A percentile compares a stretch with the other conserved stretches of the same genome.
Conservation (phyloP, 2,888 invertebrate genomes). For the Pyrrhosoma nymphula region DNA sequence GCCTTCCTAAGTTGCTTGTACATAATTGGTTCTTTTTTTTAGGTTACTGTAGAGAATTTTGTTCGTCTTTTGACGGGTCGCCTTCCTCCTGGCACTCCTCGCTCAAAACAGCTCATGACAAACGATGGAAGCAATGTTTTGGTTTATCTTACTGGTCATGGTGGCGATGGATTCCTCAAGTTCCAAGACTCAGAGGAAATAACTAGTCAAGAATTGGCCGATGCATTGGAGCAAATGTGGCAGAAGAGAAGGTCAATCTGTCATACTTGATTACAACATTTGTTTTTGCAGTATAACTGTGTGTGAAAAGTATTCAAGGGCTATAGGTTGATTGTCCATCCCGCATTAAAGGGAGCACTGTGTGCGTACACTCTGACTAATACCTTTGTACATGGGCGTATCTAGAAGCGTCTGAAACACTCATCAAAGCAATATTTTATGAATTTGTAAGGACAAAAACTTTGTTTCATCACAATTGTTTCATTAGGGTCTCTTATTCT, state of each 20-base stretch:
- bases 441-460: no score
- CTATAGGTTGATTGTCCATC: neutral
- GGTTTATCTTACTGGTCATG: slow-evolving; percentile 97
- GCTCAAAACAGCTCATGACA: slow-evolving; percentile 95
- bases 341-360: no score
- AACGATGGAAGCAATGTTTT: slow-evolving; percentile 98
- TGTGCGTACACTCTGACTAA: no score
- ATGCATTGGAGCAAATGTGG: slow-evolving; percentile 99
- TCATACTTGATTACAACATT: neutral
- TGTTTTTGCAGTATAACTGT: neutral
- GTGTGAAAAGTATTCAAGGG: neutral
- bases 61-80: slow-evolving; percentile 96
- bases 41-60: slow-evolving; percentile 99
- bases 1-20: neutral
- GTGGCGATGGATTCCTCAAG: slow-evolving; percentile 99
- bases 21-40: slow-evolving; percentile 72
- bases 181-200: slow-evolving; percentile 99
- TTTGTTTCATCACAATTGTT: no score
- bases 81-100: slow-evolving; percentile 93
- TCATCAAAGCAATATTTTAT: no score
- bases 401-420: no score
- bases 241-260: slow-evolving; percentile 90
- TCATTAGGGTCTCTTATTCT: no score
- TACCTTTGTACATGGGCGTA: no score
- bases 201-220: slow-evolving; percentile 98